Percentiles rank a stretch among this genome's conserved stretches.
phyloP scores from a whole-genome alignment of 2,797 vertebrate species.

The Lacerta viridis region DNA sequence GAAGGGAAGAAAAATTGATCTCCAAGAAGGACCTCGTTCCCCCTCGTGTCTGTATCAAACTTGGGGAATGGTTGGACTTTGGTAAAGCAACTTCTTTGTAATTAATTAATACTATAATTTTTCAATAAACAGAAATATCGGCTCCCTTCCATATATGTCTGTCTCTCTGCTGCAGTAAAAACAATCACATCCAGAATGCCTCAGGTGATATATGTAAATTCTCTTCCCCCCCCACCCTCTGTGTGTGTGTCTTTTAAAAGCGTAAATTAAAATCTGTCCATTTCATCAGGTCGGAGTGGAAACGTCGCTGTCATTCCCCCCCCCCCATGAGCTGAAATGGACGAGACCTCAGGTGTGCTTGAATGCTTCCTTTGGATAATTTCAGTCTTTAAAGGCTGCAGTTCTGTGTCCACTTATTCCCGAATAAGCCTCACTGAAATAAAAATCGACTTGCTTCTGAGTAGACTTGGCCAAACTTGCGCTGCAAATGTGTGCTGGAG shows the following conservation, averaged over 20 bases:
- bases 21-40: not conserved
- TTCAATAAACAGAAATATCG: conserved; percentile 18
- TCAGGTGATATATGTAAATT: not conserved
- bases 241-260: rapidly evolving
- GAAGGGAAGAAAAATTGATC: not conserved
- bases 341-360: not conserved
- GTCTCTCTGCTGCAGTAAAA: not conserved
- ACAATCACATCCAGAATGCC: not conserved
- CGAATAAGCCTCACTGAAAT: too few relatives aligned
- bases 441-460: too few relatives aligned
- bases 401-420: too few relatives aligned
- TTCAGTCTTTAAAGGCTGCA: not conserved
- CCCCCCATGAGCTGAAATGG: not conserved
- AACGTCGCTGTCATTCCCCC: too few relatives aligned
- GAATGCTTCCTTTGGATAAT: not conserved
- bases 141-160: not conserved
- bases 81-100: not conserved
- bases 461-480: too few relatives aligned
- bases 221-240: not conserved
- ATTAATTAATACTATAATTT: conserved; percentile 7
- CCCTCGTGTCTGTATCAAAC: rapidly evolving
- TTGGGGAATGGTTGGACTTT: not conserved
- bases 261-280: not conserved
- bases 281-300: not conserved
- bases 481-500: too few relatives aligned